Evolutionary conservation across 2,797 vertebrate genomes (phyloP).

Genomic region (Gymnopithys bicolor): DNA sequence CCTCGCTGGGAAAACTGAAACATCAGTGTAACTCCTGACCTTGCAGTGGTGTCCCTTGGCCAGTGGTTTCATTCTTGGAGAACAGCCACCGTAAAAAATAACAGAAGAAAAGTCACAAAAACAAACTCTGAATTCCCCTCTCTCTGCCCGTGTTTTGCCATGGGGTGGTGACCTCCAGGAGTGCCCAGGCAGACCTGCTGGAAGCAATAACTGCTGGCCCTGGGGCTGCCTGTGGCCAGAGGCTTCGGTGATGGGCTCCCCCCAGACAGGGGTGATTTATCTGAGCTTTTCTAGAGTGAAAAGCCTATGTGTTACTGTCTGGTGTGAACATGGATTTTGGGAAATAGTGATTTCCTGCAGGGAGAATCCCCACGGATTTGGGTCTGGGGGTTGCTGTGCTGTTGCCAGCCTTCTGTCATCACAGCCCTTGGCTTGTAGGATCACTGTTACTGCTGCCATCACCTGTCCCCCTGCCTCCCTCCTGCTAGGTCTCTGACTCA

Average conservation of each 20-base stretch:
- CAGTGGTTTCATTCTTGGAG: not conserved
- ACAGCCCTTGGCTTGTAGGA: not conserved
- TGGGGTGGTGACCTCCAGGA: not conserved
- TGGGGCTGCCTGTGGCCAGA: rapidly evolving
- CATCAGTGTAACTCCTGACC: not conserved
- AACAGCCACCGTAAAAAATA: not conserved
- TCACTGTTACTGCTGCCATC: not conserved
- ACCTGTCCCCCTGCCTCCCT: not conserved
- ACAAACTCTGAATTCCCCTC: not conserved
- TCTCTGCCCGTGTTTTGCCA: not conserved
- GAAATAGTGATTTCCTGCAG: not conserved
- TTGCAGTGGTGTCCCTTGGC: not conserved
- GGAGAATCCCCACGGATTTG: not conserved
- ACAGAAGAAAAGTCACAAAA: not conserved
- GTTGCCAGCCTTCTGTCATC: not conserved
- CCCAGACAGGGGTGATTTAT: rapidly evolving
- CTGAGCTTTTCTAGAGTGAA: not conserved
- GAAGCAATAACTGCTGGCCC: not conserved
- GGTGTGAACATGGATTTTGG: not conserved
- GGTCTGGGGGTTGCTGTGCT: not conserved
- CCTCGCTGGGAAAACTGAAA: not conserved
- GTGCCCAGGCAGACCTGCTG: not conserved
- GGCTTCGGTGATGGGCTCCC: not conserved
- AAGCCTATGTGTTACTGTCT: rapidly evolving
- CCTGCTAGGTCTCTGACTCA: not conserved